Conservation (phyloP, 2,888 invertebrate genomes). For the Agriotes lineatus region DNA sequence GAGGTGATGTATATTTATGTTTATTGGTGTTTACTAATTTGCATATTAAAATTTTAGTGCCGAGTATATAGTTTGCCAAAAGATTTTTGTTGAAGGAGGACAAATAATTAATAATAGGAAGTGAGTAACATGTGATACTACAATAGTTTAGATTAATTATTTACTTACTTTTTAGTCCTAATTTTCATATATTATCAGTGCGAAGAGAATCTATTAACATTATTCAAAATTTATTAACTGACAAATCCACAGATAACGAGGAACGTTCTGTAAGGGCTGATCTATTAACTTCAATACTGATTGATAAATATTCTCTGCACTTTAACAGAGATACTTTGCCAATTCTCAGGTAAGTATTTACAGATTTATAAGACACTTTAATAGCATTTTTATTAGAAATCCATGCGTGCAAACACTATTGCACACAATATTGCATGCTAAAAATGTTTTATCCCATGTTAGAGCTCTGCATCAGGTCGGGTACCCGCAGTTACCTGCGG, state of each 20-base stretch:
- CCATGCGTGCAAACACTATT: no score
- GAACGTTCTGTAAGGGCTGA: conserved; percentile 37
- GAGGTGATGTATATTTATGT: conserved; percentile 44
- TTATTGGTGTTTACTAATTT: neutral
- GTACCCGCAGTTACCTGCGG: no score
- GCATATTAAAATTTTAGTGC: conserved; percentile 52
- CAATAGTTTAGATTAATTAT: neutral
- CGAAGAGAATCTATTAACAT: conserved; percentile 24
- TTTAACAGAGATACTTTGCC: conserved; percentile 68
- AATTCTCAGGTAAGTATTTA: conserved; percentile 68
- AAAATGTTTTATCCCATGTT: no score
- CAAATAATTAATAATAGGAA: neutral
- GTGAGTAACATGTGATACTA: neutral
- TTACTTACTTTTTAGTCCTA: conserved; percentile 45
- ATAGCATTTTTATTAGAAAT: no score
- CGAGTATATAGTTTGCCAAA: conserved; percentile 54
- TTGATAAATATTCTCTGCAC: conserved; percentile 45
- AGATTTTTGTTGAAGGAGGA: conserved; percentile 8
- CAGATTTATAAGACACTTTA: no score
- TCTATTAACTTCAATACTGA: conserved; percentile 49
- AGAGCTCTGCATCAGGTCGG: no score
- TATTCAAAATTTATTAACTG: conserved; percentile 28
- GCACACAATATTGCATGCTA: no score
- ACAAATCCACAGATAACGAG: neutral
- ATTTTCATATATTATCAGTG: conserved; percentile 38